Evolutionary conservation across 2,888 invertebrate genomes (phyloP).

Genomic region (Phymatocera aterrima): DNA sequence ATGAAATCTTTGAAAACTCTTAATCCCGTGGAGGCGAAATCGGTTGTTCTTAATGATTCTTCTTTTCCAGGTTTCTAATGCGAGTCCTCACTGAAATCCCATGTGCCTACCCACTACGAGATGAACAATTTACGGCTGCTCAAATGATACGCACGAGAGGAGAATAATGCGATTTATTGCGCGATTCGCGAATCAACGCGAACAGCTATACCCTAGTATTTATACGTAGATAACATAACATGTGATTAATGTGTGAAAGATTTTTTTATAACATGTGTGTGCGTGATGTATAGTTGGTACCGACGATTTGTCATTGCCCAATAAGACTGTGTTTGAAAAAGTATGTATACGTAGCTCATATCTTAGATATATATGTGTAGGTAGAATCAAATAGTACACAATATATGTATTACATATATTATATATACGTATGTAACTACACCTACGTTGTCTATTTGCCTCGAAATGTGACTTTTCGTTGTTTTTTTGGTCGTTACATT

Average conservation of each 20-base stretch:
- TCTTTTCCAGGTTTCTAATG: slow-evolving; percentile 59
- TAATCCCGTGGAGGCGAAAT: background rate
- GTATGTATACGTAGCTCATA: no score
- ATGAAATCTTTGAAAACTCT: background rate
- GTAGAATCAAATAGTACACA: no score
- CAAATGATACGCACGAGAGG: background rate
- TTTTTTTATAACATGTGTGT: background rate
- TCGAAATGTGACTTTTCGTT: background rate
- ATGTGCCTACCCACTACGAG: no score
- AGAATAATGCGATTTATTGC: no score
- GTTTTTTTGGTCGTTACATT: background rate
- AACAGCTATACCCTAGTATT: slow-evolving; percentile 39
- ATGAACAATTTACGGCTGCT: background rate
- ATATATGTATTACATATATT: slow-evolving; percentile 8
- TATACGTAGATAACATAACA: slow-evolving; percentile 37
- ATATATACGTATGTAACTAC: background rate
- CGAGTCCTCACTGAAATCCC: slow-evolving; percentile 56
- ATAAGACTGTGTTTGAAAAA: slow-evolving; percentile 41
- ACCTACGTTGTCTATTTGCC: no score
- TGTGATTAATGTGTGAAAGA: slow-evolving; percentile 37
- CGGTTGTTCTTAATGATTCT: slow-evolving; percentile 39
- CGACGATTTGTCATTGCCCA: slow-evolving; percentile 31
- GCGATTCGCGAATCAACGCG: no score
- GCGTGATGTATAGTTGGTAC: background rate
- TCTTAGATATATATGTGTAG: background rate